A percentile compares a stretch with the other conserved stretches of the same genome.
phyloP scores from a whole-genome alignment of 1,140 invertebrate genomes.

The Rhopalosiphum padi region DNA sequence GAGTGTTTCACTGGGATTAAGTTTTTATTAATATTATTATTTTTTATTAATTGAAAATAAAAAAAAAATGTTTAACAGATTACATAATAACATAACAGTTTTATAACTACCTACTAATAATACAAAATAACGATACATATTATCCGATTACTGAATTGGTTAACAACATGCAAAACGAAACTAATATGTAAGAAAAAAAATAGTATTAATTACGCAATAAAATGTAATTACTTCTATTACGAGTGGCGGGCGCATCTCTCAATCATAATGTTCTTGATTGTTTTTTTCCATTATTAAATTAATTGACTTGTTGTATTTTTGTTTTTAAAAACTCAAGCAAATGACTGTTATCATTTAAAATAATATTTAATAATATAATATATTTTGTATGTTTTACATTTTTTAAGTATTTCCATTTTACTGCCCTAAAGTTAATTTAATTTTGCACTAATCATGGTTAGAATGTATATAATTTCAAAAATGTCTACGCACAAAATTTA shows the following conservation, averaged over 20 bases:
- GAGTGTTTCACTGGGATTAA: neutral
- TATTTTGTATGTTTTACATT: too few species aligned
- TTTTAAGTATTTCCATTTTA: too few species aligned
- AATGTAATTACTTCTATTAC: neutral
- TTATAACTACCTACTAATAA: neutral
- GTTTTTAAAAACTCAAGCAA: neutral
- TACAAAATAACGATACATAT: neutral
- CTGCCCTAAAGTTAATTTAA: too few species aligned
- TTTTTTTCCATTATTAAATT: neutral
- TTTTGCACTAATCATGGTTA: too few species aligned
- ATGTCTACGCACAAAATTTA: too few species aligned
- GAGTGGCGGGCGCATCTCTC: neutral
- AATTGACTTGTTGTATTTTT: too few species aligned
- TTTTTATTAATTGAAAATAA: constrained; percentile 2
- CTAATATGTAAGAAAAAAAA: neutral
- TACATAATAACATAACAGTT: neutral
- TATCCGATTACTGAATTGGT: neutral
- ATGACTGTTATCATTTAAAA: too few species aligned
- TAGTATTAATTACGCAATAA: neutral
- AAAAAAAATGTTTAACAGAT: neutral
- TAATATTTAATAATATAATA: neutral
- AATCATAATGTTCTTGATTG: neutral
- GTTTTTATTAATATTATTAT: neutral
- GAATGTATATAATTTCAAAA: too few species aligned
- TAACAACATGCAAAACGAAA: neutral